Evolutionary conservation across 1,140 invertebrate species (phyloP).

Genomic region (Chrysoperla carnea): DNA sequence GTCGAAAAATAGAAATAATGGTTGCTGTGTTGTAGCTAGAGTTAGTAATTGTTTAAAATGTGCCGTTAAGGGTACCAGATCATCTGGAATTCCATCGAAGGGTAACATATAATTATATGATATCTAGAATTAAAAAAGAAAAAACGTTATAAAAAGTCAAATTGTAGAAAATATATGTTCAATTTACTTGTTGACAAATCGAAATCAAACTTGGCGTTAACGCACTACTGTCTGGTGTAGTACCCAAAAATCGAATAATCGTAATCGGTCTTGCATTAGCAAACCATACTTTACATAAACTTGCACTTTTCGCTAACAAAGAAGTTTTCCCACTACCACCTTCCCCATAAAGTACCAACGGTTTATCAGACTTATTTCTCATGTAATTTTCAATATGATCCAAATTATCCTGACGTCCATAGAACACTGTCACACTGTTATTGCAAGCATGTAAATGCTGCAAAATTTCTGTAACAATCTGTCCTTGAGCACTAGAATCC

Average conservation of each 20-base stretch:
- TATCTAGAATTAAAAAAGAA: slow-evolving; percentile 41
- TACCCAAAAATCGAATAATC: slow-evolving; percentile 86
- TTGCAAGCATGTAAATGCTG: slow-evolving; percentile 94
- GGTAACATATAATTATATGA: slow-evolving; percentile 88
- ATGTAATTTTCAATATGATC: slow-evolving; percentile 73
- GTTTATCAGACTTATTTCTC: slow-evolving; percentile 65
- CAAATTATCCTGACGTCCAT: slow-evolving; percentile 79
- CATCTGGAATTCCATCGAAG: slow-evolving; percentile 87
- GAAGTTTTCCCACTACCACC: slow-evolving; percentile 96
- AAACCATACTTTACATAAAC: slow-evolving; percentile 56
- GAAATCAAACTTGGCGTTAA: slow-evolving; percentile 87
- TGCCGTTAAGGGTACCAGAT: slow-evolving; percentile 85
- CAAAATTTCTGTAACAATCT: slow-evolving; percentile 88
- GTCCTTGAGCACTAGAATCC: slow-evolving; percentile 81
- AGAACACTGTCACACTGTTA: slow-evolving; percentile 89
- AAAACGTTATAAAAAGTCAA: neutral
- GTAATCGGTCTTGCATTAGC: slow-evolving; percentile 58
- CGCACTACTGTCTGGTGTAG: slow-evolving; percentile 90
- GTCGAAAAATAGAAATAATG: slow-evolving; percentile 74
- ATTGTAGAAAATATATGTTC: too few relatives aligned
- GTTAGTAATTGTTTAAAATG: slow-evolving; percentile 89
- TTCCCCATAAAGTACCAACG: slow-evolving; percentile 86
- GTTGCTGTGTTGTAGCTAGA: slow-evolving; percentile 61
- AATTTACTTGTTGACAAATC: slow-evolving; percentile 74
- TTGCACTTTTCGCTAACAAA: slow-evolving; percentile 80